A percentile compares a stretch with the other conserved stretches of the same genome.
These are phyloP conservation scores for Isotomurus palustris DNA, from an alignment of 2,888 invertebrate genomes.

Conservation along the genomic window DNA sequence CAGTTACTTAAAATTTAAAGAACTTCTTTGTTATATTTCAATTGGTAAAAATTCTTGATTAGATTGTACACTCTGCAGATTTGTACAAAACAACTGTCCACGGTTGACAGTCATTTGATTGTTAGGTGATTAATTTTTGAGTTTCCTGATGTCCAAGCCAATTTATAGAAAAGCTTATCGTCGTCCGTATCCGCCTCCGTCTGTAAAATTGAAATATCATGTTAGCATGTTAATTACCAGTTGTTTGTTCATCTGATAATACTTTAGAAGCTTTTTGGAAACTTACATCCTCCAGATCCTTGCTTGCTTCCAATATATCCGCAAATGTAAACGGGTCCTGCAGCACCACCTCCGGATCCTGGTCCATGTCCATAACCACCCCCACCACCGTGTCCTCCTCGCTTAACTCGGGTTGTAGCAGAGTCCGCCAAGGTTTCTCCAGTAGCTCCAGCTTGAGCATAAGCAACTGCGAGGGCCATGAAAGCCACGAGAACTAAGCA, in stretches of 20 bases:
- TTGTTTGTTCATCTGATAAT: too few relatives aligned
- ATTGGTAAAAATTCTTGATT: too few relatives aligned
- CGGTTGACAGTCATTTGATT: too few relatives aligned
- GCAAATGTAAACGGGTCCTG: conserved; percentile 11
- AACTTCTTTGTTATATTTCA: too few relatives aligned
- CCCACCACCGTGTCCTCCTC: conserved; percentile 2
- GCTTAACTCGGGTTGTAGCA: not conserved
- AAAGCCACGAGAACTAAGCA: not conserved
- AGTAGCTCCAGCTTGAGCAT: not conserved
- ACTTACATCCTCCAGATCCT: conserved; percentile 1
- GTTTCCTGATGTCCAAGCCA: too few relatives aligned
- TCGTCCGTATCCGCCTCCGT: not conserved
- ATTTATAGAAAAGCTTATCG: not conserved
- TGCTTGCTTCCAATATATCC: conserved; percentile 11
- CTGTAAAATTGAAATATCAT: too few relatives aligned
- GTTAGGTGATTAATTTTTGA: too few relatives aligned
- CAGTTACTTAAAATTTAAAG: too few relatives aligned
- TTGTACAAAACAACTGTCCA: too few relatives aligned
- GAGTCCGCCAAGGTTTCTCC: not conserved
- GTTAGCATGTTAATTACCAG: too few relatives aligned
- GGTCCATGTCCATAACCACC: conserved; percentile 5
- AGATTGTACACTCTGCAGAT: too few relatives aligned
- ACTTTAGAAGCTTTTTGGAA: too few relatives aligned
- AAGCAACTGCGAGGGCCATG: not conserved
- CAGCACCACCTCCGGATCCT: conserved; percentile 6